phyloP scores from a whole-genome alignment of 2,113 vertebrate species.

The Actinemys pallida region DNA sequence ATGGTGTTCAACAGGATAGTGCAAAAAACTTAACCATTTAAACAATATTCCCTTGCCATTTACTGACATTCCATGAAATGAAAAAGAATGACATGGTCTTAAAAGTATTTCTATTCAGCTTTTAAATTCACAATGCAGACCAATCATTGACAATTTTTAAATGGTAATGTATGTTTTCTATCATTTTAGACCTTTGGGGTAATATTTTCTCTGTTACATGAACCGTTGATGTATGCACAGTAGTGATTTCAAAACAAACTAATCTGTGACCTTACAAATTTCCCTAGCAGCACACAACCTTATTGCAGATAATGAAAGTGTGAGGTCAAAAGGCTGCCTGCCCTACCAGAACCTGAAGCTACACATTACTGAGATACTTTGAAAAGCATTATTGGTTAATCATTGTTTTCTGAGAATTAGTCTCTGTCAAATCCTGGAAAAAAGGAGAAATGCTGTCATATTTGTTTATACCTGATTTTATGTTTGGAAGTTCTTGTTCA shows the following conservation, averaged over 20 bases:
- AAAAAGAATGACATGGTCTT: not conserved
- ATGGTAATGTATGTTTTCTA: not conserved
- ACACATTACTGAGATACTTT: not conserved
- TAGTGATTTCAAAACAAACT: not conserved
- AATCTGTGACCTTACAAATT: not conserved
- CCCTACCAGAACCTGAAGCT: not conserved
- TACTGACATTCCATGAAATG: not conserved
- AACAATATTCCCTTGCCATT: not conserved
- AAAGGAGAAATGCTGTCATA: not conserved
- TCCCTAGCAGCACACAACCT: not conserved
- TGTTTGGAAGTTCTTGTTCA: not conserved
- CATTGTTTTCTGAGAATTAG: not conserved
- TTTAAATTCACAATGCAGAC: slow-evolving; percentile 36
- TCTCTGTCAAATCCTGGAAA: not conserved
- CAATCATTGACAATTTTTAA: slow-evolving; percentile 16
- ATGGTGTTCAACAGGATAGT: not conserved
- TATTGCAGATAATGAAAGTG: not conserved
- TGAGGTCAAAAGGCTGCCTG: slow-evolving; percentile 23
- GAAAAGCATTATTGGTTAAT: not conserved
- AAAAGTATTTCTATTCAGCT: slow-evolving; percentile 9
- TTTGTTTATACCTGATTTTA: not conserved
- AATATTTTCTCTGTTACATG: not conserved
- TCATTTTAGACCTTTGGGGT: not conserved
- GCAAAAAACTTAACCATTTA: not conserved
- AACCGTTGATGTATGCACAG: not conserved